Evolutionary conservation across 1,140 invertebrate species (phyloP).

Genomic region (Globodera rostochiensis): DNA sequence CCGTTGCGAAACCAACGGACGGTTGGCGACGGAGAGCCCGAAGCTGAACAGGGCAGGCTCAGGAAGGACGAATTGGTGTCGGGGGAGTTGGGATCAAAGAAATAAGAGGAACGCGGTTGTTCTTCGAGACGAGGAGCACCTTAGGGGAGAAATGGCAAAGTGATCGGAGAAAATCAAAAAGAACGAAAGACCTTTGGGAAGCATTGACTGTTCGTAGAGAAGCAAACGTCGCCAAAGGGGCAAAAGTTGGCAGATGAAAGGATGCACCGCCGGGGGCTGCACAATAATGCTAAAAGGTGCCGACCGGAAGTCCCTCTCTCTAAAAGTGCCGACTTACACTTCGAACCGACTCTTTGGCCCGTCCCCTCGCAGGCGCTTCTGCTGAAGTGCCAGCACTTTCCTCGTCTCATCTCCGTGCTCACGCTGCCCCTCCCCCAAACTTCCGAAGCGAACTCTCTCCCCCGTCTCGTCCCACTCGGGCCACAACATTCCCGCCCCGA

Average conservation of each 20-base stretch:
- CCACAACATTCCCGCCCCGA: background rate
- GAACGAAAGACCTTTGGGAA: constrained; percentile 39
- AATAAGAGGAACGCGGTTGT: constrained; percentile 7
- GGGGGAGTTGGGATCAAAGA: constrained; percentile 28
- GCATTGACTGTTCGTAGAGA: constrained; percentile 48
- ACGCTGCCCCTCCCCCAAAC: background rate
- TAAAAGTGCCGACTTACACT: background rate
- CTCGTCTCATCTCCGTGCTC: background rate
- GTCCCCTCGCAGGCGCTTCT: background rate
- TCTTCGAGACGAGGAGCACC: constrained; percentile 43
- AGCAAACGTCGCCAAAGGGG: constrained; percentile 37
- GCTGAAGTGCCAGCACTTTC: background rate
- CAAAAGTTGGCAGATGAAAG: constrained; percentile 46
- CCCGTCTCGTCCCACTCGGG: constrained; percentile 7
- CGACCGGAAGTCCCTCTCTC: background rate
- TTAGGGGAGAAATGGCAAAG: constrained; percentile 6
- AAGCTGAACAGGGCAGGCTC: constrained; percentile 41
- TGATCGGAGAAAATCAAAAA: constrained; percentile 1
- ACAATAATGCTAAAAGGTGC: constrained; percentile 1
- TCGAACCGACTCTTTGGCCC: background rate
- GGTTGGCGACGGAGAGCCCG: constrained; percentile 35
- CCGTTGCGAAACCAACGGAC: constrained; percentile 45
- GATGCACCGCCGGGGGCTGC: background rate
- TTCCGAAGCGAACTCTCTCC: background rate
- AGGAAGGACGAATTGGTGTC: constrained; percentile 39